Evolutionary conservation across 2,797 vertebrate species (phyloP), one percentile per base, ranked within the genome.

Genomic region (Sebastes diaconus): DNA sequence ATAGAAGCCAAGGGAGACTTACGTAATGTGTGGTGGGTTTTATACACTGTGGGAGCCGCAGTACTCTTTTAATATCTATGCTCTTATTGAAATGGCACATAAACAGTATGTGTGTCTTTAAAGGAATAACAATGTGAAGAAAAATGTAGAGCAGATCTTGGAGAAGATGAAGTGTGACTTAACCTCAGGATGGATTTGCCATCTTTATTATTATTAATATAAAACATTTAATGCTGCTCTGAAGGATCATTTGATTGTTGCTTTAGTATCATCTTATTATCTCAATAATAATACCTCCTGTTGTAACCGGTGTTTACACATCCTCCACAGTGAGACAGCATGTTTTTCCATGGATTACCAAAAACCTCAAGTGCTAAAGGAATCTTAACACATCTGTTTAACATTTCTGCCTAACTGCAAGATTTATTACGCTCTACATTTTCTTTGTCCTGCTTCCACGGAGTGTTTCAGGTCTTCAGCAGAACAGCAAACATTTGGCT

Each of bases 331-430:
- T 74, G 30, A 77, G 79, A 84, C 50, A 54, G 12, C 68, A 55
- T 83, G 79, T 81, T 86, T 79, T 80, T n/a, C 52, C n/a, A 8
- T 57, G 72, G 76, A 92, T 85, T 81, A 81, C 75, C n/a, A 12
- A 86, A 42, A 90, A 83, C 85, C 83, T 80, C 73, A 84, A 90
- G 76, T 80, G 66, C 74, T 77, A 78, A 87, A 72, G 39, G 59
- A 86, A 82, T 88, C 79, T 78, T 61, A 75, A 80, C 73, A 90
- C 92, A 93, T 91, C 87, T 92, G 91, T 87, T 93, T 57, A 85
- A 81, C 73, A 87, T 93, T 90, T 91, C 79, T 73, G 42, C 30
- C 55, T 72, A 81, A 81, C 79, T 86, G 50, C 20, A 79, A 83
- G 84, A 91, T 92, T 89, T 90, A 93, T 85, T 85, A 71, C 72